phyloP scores from a whole-genome alignment of 2,113 vertebrate genomes.

The Rallus limicola region DNA sequence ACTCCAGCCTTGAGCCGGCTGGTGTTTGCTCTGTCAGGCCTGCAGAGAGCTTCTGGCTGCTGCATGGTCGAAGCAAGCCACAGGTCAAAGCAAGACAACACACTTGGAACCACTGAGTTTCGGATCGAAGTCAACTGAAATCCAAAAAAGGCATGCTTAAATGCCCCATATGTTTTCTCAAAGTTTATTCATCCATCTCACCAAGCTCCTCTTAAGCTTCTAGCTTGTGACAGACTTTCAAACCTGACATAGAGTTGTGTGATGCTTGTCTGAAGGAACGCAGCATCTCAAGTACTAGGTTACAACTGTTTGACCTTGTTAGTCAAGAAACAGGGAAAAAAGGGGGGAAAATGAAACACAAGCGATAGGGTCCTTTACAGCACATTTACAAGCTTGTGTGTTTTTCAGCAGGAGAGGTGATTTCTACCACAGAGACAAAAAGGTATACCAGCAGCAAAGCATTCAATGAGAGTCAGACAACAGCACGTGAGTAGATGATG shows the following conservation, averaged over 20 bases:
- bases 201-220: background rate
- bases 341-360: background rate
- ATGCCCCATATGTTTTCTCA: background rate
- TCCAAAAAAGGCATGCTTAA: background rate
- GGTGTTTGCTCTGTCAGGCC: no score
- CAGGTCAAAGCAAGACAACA: background rate
- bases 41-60: no score
- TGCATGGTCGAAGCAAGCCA: no score
- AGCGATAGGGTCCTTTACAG: background rate
- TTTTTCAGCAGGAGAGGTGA: constrained; percentile 1
- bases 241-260: background rate
- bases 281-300: background rate
- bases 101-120: background rate
- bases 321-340: background rate
- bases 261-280: background rate
- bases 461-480: background rate
- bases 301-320: background rate
- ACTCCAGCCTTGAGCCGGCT: no score
- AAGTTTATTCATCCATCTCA: background rate
- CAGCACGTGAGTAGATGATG: background rate
- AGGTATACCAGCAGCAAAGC: background rate
- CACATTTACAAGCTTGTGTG: background rate
- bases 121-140: background rate
- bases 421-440: background rate
- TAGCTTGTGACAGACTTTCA: background rate